phyloP scores from a whole-genome alignment of 2,797 vertebrate species.

The Mormyrus hasselquistii region DNA sequence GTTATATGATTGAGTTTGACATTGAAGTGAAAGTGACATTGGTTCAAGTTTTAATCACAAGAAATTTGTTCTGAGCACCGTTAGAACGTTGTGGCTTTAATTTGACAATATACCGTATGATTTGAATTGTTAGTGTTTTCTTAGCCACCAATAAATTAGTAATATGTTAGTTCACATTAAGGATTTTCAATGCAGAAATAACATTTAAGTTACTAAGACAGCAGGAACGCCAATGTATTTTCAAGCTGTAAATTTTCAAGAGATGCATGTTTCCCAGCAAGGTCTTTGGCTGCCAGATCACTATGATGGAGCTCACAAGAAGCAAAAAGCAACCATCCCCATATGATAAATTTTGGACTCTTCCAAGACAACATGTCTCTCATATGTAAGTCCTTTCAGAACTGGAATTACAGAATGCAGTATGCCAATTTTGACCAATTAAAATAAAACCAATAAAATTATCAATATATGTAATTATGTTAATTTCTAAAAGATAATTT shows the following conservation, averaged over 20 bases:
- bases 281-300: conserved; percentile 25
- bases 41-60: neutral
- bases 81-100: neutral
- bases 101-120: neutral
- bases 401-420: neutral
- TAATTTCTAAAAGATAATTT: neutral
- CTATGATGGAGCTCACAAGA: conserved; percentile 57
- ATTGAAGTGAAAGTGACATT: neutral
- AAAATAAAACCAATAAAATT: neutral
- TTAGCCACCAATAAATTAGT: neutral
- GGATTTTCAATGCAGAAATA: neutral
- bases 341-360: conserved; percentile 50
- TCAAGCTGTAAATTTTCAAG: neutral
- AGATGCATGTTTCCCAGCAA: conserved; percentile 32
- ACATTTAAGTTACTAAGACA: neutral
- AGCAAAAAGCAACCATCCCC: conserved; percentile 44
- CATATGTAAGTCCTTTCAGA: conserved; percentile 49
- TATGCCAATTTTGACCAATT: neutral
- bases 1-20: conserved; percentile 1
- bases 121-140: neutral
- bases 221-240: neutral
- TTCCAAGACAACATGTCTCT: conserved; percentile 51
- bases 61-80: neutral
- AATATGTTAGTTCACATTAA: neutral
- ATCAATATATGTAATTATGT: neutral